Base-by-base conservation (phyloP, 2,797 vertebrate species). In the Falco novaeseelandiae region DNA sequence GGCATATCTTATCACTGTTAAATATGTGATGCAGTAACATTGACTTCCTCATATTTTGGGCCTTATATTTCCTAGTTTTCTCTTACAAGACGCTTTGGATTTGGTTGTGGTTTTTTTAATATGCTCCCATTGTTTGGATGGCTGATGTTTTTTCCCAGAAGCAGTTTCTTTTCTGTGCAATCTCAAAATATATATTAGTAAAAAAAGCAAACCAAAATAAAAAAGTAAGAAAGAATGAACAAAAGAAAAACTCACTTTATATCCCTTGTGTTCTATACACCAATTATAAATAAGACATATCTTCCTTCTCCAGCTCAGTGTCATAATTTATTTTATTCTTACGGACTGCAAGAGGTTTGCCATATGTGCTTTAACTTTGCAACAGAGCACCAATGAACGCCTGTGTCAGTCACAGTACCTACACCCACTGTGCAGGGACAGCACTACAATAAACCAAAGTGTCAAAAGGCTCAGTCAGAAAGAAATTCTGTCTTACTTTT, bases 181-280 rank as follows among this genome's bases (percentile, higher is more conserved):
- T 98, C 98, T 98, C 98, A 98, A 98, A 98, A 97, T 98, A 99
- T 98, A 98, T 99, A 99, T 99, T 99, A 99, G 98, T 98, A 98
- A 98, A 97, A 92, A 95, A 94, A 36, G 14, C 38, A 86, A 96
- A 91, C 19, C 46, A 61, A 92, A 95, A 66, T 46, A 88, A 92
- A 89, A 79, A 89, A 83, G 65, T 94, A 98, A 98, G 98, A 96
- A 92, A 89, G 72, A 90, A 85, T 6, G 21, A 92, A 85, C 8
- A 1, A 84, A 95, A 82, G 66, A 97, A 98, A 98, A 98, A 93
- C 97, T 98, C 94, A 97, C 81, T 97, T 97, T 98, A 98, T 98
- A 98, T 98, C 98, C 98, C 98, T 98, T 98, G 99, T 98, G 98
- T 99, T 99, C 99, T 99, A 98, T 98, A 98, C 97, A 98, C 98